These are phyloP conservation scores for Geodia barretti DNA, from an alignment of 37 sponge, comb jelly and placozoan species.

Conservation along the genomic window DNA sequence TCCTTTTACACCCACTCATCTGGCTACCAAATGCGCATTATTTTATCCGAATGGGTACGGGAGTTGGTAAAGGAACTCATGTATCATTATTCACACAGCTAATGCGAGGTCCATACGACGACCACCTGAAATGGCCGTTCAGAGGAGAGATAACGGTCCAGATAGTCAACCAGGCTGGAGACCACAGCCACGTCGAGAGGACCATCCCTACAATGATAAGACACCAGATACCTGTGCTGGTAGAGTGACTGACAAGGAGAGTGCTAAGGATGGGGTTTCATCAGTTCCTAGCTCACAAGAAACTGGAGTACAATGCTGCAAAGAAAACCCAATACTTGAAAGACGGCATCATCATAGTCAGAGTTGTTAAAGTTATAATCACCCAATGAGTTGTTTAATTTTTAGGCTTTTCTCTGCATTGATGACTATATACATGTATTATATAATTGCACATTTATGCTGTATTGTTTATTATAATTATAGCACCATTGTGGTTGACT, in stretches of 20 bases:
- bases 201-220: too few species aligned
- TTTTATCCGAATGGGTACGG: not conserved
- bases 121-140: not conserved
- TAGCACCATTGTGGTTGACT: too few species aligned
- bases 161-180: not conserved
- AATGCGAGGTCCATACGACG: not conserved
- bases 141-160: not conserved
- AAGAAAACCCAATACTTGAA: not conserved
- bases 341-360: not conserved
- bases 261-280: not conserved
- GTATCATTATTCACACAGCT: not conserved
- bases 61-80: not conserved
- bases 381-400: too few species aligned
- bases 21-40: not conserved
- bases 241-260: not conserved
- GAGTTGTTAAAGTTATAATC: too few species aligned
- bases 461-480: too few species aligned
- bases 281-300: not conserved
- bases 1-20: not conserved
- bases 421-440: too few species aligned
- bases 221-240: not conserved
- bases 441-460: too few species aligned
- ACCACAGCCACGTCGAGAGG: not conserved
- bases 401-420: too few species aligned
- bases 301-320: not conserved